Base-by-base conservation (phyloP, 2,888 invertebrate species). In the Hyposoter didymator region DNA sequence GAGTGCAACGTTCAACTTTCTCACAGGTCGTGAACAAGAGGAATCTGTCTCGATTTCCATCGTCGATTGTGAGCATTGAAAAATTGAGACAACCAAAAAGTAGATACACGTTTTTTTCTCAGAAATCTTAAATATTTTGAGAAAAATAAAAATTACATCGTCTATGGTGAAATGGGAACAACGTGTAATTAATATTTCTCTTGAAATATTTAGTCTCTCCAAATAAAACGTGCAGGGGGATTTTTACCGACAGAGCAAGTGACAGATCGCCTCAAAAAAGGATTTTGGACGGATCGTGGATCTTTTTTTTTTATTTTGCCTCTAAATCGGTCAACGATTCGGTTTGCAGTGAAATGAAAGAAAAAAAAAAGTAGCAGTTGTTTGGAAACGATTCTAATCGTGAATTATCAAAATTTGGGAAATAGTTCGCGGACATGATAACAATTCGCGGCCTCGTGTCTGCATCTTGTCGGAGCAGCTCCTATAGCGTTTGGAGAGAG, bases 1-100 rank as follows among this genome's bases (percentile, higher is more conserved):
- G 69, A 84, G 85, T 81, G 75, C 81, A 85, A 84, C 82, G 79
- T 81, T 76, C 85, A 82, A 84, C 84, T 84, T 82, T 87, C 79
- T 84, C 86, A 87, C 73, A 87, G 87, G 85, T 87, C 85, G 84
- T 86, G 87, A 73, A 45, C 49, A 39, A 67, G 55, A 73, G 52
- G 83, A 80, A 85, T 86, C 80, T 84, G 81, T 84, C 83, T 86
- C 62, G 86, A 82, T 81, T 80, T 73, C 85, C 82, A 80, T 80
- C 85, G 74, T 32, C 14, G 12, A 12, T 22, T 19, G 5, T 22
- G 12, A 43, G 4, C 3, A 35, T 67, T 0, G 5, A 35, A 67
- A 22, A 43, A 67, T 28, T n/a, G n/a, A n/a, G n/a, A n/a, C n/a
- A n/a, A n/a, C n/a, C n/a, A n/a, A n/a, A n/a, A n/a, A n/a, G n/a